phyloP scores from a whole-genome alignment of 1,140 invertebrate genomes.

The Arion vulgaris region DNA sequence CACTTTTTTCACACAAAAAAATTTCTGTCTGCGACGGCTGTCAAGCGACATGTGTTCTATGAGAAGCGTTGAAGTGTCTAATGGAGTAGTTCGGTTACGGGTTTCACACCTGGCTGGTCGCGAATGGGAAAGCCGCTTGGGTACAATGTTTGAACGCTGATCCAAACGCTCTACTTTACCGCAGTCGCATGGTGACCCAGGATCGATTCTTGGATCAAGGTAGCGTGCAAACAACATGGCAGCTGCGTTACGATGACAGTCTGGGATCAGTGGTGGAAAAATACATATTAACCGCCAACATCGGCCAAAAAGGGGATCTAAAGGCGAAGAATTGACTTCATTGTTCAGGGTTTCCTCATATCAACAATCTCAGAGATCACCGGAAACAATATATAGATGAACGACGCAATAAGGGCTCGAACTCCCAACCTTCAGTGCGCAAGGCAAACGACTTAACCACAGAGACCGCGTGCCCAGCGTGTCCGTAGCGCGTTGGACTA shows the following conservation, averaged over 20 bases:
- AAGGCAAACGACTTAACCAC: too few relatives aligned
- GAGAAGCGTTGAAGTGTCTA: neutral
- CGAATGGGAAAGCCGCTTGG: neutral
- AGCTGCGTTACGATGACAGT: neutral
- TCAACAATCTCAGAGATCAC: too few relatives aligned
- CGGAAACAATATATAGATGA: too few relatives aligned
- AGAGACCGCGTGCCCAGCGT: too few relatives aligned
- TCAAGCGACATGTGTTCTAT: conserved; percentile 17
- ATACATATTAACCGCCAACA: too few relatives aligned
- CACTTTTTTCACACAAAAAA: conserved; percentile 4
- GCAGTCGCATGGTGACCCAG: neutral
- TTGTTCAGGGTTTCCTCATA: too few relatives aligned
- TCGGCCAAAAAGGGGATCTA: too few relatives aligned
- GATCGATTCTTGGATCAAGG: conserved; percentile 24
- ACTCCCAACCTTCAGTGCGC: too few relatives aligned
- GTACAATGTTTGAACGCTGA: neutral
- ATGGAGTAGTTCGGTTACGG: conserved; percentile 18
- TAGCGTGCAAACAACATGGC: conserved; percentile 3
- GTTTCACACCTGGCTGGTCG: conserved; percentile 21
- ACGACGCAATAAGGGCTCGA: too few relatives aligned
- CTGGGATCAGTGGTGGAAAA: neutral
- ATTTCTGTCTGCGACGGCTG: neutral
- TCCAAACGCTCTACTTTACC: neutral
- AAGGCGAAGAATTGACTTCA: too few relatives aligned
- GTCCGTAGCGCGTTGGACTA: too few relatives aligned